phyloP scores from a whole-genome alignment of 2,113 vertebrate genomes.

The Lophius piscatorius region DNA sequence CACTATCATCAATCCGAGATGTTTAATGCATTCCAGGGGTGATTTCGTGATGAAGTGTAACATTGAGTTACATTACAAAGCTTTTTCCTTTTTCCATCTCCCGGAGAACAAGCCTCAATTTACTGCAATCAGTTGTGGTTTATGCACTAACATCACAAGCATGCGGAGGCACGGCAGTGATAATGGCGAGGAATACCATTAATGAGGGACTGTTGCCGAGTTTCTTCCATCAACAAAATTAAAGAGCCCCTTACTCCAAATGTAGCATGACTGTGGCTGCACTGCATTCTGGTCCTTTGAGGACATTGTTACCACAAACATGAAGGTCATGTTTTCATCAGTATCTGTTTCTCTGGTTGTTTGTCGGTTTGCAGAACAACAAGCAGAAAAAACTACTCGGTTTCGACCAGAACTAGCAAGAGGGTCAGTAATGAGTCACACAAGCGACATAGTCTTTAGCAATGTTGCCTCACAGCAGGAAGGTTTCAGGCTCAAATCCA shows the following conservation, averaged over 20 bases:
- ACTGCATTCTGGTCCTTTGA: conserved; percentile 10
- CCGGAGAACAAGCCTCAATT: conserved; percentile 6
- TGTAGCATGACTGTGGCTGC: conserved; percentile 16
- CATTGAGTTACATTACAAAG: conserved; percentile 11
- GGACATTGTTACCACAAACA: no score
- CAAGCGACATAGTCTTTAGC: no score
- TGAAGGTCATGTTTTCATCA: no score
- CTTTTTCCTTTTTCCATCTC: conserved; percentile 24
- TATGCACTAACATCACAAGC: conserved; percentile 11
- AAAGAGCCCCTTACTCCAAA: conserved; percentile 24
- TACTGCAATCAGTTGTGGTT: conserved; percentile 39
- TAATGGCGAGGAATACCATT: conserved; percentile 9
- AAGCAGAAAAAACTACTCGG: no score
- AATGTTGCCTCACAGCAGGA: no score
- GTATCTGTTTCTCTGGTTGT: no score
- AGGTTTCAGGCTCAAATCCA: no score
- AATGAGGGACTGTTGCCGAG: conserved; percentile 16
- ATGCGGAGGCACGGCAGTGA: conserved; percentile 9
- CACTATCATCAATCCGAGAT: conserved; percentile 32
- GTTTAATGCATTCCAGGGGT: conserved; percentile 38
- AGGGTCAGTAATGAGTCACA: no score
- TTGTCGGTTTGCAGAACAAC: no score
- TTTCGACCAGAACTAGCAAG: no score
- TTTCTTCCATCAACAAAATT: conserved; percentile 25
- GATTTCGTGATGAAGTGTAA: conserved; percentile 28